Evolutionary conservation across 2,888 invertebrate species (phyloP).

Genomic region (Lamellibrachia columna): DNA sequence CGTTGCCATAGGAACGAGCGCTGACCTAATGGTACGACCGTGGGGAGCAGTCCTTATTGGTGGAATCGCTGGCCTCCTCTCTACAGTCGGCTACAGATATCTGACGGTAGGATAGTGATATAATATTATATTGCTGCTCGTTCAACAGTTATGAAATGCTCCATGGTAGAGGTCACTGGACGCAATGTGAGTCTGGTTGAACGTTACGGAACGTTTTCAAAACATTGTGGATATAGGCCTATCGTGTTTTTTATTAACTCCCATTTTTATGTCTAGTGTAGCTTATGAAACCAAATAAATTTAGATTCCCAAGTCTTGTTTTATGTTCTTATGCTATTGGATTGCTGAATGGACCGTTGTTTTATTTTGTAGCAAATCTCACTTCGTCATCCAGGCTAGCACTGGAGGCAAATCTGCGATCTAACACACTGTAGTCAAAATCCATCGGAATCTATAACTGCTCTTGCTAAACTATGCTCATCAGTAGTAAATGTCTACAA

Average conservation of each 20-base stretch:
- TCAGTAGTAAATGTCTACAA: not conserved
- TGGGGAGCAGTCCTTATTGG: constrained; percentile 86
- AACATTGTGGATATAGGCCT: not conserved
- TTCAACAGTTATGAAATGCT: not conserved
- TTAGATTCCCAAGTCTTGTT: too few relatives aligned
- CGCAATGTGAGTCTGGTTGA: not conserved
- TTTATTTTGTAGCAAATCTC: not conserved
- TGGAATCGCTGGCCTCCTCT: constrained; percentile 79
- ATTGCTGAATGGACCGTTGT: not conserved
- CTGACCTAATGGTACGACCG: constrained; percentile 80
- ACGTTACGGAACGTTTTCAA: not conserved
- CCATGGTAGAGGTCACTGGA: not conserved
- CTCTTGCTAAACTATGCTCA: not conserved
- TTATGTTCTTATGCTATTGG: too few relatives aligned
- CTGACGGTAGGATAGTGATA: constrained; percentile 46
- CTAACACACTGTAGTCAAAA: not conserved
- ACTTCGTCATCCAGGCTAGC: not conserved
- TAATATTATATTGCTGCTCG: too few relatives aligned
- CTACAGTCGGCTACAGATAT: constrained; percentile 81
- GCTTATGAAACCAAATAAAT: too few relatives aligned
- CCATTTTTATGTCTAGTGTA: not conserved
- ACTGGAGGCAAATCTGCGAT: not conserved
- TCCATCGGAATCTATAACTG: not conserved
- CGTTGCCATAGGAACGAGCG: constrained; percentile 88
- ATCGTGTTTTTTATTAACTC: too few relatives aligned